phyloP scores from a whole-genome alignment of 2,113 vertebrate genomes.

The Opisthocomus hoazin region DNA sequence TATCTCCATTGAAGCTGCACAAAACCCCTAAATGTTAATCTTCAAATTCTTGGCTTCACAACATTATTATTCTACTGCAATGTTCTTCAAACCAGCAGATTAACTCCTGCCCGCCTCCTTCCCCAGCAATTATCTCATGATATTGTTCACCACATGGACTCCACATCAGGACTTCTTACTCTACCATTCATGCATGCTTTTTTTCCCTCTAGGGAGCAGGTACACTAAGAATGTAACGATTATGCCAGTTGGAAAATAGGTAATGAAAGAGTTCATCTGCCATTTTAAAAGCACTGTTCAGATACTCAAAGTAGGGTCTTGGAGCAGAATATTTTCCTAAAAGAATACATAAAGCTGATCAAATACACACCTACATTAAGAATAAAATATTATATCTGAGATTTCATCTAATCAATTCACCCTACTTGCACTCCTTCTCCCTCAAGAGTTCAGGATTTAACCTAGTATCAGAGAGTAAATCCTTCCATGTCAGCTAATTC shows the following conservation, averaged over 20 bases:
- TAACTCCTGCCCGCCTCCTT: not conserved
- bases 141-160: not conserved
- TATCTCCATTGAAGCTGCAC: not conserved
- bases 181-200: not conserved
- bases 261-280: not conserved
- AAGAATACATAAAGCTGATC: not conserved
- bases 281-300: not conserved
- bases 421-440: not conserved
- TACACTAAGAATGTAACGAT: not conserved
- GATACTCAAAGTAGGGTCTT: not conserved
- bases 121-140: not conserved
- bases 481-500: not conserved
- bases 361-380: not conserved
- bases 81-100: not conserved
- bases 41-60: not conserved
- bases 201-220: not conserved
- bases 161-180: not conserved
- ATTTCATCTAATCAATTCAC: not conserved
- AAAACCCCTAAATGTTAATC: not conserved
- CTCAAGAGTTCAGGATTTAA: not conserved
- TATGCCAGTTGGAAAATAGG: not conserved
- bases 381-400: not conserved
- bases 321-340: not conserved
- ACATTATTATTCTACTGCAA: not conserved
- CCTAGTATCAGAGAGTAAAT: not conserved